These are phyloP conservation scores for Chymomyza caudatula DNA, from an alignment of 2,888 invertebrate species.

Conservation along the genomic window DNA sequence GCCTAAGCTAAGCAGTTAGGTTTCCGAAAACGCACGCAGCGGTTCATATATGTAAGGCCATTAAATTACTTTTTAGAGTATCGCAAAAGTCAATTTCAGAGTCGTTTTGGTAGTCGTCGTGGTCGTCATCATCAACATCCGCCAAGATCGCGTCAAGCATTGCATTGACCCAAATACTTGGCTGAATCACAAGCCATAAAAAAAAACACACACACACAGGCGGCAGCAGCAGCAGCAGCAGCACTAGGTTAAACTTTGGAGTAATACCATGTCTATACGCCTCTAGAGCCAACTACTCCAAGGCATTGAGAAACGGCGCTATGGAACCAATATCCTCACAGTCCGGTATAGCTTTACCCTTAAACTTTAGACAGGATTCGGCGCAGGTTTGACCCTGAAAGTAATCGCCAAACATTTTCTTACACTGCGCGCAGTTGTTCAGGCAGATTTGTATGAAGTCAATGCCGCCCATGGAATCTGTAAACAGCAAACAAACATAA, in stretches of 20 bases:
- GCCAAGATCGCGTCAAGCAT: conserved; percentile 41
- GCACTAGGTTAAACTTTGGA: background rate
- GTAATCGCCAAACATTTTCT: conserved; percentile 91
- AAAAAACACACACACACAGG: conserved; percentile 24
- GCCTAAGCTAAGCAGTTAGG: background rate
- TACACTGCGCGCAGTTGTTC: conserved; percentile 93
- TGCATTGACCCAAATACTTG: conserved; percentile 59
- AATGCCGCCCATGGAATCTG: conserved; percentile 77
- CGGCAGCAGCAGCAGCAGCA: conserved; percentile 1
- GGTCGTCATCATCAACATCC: background rate
- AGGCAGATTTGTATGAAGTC: conserved; percentile 85
- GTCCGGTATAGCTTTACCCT: conserved; percentile 90
- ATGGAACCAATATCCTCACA: conserved; percentile 90
- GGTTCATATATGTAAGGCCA: conserved; percentile 17
- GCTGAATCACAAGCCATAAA: conserved; percentile 48
- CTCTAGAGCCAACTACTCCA: conserved; percentile 76
- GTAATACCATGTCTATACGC: background rate
- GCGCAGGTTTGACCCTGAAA: conserved; percentile 93
- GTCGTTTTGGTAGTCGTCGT: conserved; percentile 14
- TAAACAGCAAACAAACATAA: background rate
- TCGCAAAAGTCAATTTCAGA: conserved; percentile 38
- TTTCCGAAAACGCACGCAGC: conserved; percentile 14
- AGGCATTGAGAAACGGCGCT: conserved; percentile 85
- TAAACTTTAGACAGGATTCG: conserved; percentile 89
- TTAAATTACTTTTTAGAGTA: conserved; percentile 17